phyloP scores from a whole-genome alignment of 2,888 invertebrate species.

The Ophion ellenae region DNA sequence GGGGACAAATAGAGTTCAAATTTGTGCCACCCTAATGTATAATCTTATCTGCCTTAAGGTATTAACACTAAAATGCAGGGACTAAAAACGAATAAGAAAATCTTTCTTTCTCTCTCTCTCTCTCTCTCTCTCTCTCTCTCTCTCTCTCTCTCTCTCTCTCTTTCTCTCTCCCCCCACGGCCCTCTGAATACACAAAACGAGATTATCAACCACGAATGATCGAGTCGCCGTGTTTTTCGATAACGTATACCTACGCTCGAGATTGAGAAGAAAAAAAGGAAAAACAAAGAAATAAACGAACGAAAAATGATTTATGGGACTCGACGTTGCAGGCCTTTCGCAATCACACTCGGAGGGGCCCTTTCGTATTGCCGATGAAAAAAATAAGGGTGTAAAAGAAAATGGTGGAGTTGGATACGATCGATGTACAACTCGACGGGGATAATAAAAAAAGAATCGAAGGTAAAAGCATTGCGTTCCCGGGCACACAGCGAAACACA shows the following conservation, averaged over 20 bases:
- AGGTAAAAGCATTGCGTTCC: neutral
- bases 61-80: no score
- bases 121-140: neutral
- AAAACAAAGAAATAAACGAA: neutral
- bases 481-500: neutral
- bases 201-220: constrained; percentile 59
- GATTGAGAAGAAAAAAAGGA: neutral
- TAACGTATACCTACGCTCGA: constrained; percentile 20
- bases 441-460: neutral
- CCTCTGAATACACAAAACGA: constrained; percentile 36
- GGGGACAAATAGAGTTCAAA: no score
- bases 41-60: no score
- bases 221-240: constrained; percentile 27
- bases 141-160: neutral
- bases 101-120: neutral
- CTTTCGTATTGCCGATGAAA: neutral
- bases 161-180: neutral
- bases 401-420: neutral
- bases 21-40: no score
- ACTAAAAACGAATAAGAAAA: no score
- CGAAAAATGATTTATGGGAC: constrained; percentile 6
- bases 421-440: neutral
- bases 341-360: neutral
- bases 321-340: constrained; percentile 8
- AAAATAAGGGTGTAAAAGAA: neutral